Evolutionary conservation across 2,113 vertebrate genomes (phyloP).

Genomic region (Perca fluviatilis): DNA sequence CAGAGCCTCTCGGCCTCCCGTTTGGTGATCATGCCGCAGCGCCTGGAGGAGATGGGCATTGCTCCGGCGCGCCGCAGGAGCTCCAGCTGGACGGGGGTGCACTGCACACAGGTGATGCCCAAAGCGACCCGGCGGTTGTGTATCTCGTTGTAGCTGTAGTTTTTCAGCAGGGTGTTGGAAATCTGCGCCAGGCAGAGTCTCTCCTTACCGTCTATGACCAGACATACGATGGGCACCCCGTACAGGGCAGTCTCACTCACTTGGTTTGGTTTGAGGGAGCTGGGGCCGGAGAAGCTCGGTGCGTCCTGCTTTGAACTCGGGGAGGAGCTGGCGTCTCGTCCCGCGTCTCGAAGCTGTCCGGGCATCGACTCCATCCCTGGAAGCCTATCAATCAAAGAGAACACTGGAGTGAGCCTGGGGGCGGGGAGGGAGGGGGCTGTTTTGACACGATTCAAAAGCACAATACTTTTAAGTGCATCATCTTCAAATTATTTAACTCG

Average conservation of each 20-base stretch:
- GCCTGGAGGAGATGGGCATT: constrained; percentile 93
- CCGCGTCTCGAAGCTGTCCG: constrained; percentile 89
- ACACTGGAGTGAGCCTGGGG: constrained; percentile 15
- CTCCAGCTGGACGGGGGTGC: constrained; percentile 94
- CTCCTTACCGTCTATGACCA: constrained; percentile 96
- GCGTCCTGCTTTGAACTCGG: constrained; percentile 91
- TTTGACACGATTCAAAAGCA: neutral
- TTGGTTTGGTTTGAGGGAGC: constrained; percentile 94
- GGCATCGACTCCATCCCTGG: constrained; percentile 94
- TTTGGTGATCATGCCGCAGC: constrained; percentile 95
- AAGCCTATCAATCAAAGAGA: constrained; percentile 69
- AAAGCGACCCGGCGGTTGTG: constrained; percentile 93
- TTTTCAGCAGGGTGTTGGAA: constrained; percentile 93
- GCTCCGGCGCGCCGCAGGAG: constrained; percentile 92
- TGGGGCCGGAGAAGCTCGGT: constrained; percentile 87
- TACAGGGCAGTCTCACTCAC: constrained; percentile 96
- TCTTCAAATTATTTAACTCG: neutral
- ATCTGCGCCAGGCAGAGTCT: constrained; percentile 94
- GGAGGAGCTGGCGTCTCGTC: constrained; percentile 91
- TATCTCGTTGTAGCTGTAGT: constrained; percentile 96
- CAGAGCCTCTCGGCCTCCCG: constrained; percentile 93
- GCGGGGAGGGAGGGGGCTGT: neutral
- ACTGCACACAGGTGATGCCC: constrained; percentile 95
- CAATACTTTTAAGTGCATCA: neutral
- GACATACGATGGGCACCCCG: constrained; percentile 94